Evolutionary conservation across 2,888 invertebrate species (phyloP), one percentile per base, ranked within the genome.

Genomic region (Hirtodrosophila cameraria): DNA sequence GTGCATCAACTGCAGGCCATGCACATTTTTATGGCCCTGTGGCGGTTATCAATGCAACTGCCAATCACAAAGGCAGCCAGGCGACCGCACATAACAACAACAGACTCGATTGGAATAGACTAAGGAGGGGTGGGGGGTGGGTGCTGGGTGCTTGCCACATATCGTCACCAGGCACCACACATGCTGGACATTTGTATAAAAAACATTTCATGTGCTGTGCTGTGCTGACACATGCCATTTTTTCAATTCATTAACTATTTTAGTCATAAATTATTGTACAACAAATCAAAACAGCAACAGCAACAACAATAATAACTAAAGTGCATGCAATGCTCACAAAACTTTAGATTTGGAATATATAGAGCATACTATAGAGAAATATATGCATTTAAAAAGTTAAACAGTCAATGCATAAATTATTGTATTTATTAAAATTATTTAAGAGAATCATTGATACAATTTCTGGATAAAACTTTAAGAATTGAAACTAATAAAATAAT

Each of bases 201-300:
- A 77, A 60, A 60, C 68, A 74, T 60, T 70, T 67, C 66, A 73
- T 73, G 42, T 39, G 54, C 62, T 65, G 42, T 39, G 54, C 62
- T 65, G 39, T 57, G 74, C 80, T 78, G 80, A 76, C 77, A 76
- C 71, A 76, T 54, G 64, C 68, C 67, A 42, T 74, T 79, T 79
- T 79, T 78, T 74, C 80, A 74, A 74, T 80, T 79, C 77, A 78
- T 79, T 78, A 80, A 79, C 76, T 65, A 65, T 78, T 80, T 80
- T 73, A 76, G 71, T 49, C 76, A 73, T 79, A 79, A 79, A 77
- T 77, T 73, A 58, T 48, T 43, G 59, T 31, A 42, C 50, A 59
- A 46, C 49, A 36, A 68, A 62, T 38, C 5, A 39, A 57, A 41
- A 46, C 13, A 53, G 61, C 39, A 57, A 28, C 23, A 62, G 33